Evolutionary conservation across 2,113 vertebrate species (phyloP).

Genomic region (Columba janthina): DNA sequence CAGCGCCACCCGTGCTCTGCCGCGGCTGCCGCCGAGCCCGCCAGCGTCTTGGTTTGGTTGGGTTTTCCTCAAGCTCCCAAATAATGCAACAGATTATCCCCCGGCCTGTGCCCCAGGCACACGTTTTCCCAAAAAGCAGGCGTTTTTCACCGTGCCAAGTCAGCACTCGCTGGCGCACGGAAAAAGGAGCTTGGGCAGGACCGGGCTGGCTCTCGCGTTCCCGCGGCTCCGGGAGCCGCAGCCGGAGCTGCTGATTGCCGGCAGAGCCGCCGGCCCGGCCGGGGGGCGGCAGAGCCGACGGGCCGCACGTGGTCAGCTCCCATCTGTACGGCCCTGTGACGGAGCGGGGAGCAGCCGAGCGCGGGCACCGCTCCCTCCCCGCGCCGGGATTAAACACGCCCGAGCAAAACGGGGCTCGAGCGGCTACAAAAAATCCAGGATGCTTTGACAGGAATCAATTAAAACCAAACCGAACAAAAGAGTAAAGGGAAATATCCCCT

Average conservation of each 20-base stretch:
- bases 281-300: conserved; percentile 33
- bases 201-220: too few relatives aligned
- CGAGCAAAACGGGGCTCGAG: not conserved
- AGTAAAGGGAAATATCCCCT: not conserved
- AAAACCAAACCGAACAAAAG: not conserved
- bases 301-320: not conserved
- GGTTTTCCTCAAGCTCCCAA: not conserved
- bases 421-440: not conserved
- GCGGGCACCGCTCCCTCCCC: not conserved
- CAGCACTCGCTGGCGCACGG: not conserved
- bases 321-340: not conserved
- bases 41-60: too few relatives aligned
- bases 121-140: not conserved
- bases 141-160: not conserved
- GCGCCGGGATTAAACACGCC: not conserved
- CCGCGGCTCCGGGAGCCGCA: too few relatives aligned
- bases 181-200: not conserved
- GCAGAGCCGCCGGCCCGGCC: not conserved
- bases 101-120: too few relatives aligned
- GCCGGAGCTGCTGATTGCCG: not conserved
- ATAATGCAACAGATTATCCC: not conserved
- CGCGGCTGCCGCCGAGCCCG: too few relatives aligned
- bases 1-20: too few relatives aligned
- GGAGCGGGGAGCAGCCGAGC: not conserved
- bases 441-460: not conserved